A percentile compares a stretch with the other conserved stretches of the same genome.
Conservation (phyloP, 2,888 invertebrate genomes). For the Onthophagus sagittarius region DNA sequence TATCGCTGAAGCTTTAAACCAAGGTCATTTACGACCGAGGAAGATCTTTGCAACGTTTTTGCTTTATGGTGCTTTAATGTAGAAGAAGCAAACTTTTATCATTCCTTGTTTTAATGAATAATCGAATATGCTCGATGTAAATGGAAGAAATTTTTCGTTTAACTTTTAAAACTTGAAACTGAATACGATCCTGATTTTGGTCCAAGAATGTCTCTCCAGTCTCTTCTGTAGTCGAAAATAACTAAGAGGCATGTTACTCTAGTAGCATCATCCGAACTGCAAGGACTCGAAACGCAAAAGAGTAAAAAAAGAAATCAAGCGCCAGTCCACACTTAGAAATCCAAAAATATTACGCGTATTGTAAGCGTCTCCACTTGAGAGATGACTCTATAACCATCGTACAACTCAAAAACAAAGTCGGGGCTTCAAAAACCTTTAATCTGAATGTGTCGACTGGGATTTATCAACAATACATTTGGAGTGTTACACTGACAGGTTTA, state of each 20-base stretch:
- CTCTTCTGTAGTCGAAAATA: neutral
- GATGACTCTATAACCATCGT: neutral
- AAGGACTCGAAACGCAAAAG: neutral
- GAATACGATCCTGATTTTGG: neutral
- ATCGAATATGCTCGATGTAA: too few relatives aligned
- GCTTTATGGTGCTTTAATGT: too few relatives aligned
- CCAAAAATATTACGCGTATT: neutral
- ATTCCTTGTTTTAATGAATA: too few relatives aligned
- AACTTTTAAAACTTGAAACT: neutral
- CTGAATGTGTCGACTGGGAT: neutral
- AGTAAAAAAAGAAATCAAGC: neutral
- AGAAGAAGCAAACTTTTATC: too few relatives aligned
- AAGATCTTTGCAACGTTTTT: too few relatives aligned
- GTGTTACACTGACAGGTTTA: neutral
- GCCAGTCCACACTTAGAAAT: neutral
- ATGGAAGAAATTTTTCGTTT: too few relatives aligned
- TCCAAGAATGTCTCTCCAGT: neutral
- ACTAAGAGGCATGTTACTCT: neutral
- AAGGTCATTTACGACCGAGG: too few relatives aligned
- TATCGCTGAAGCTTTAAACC: too few relatives aligned
- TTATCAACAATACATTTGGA: neutral
- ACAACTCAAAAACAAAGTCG: neutral
- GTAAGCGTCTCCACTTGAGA: neutral
- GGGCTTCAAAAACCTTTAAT: neutral
- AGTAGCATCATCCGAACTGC: neutral